A percentile compares a stretch with the other conserved stretches of the same genome.
Evolutionary conservation across 2,113 vertebrate species (phyloP).

Genomic region (Lagopus muta): DNA sequence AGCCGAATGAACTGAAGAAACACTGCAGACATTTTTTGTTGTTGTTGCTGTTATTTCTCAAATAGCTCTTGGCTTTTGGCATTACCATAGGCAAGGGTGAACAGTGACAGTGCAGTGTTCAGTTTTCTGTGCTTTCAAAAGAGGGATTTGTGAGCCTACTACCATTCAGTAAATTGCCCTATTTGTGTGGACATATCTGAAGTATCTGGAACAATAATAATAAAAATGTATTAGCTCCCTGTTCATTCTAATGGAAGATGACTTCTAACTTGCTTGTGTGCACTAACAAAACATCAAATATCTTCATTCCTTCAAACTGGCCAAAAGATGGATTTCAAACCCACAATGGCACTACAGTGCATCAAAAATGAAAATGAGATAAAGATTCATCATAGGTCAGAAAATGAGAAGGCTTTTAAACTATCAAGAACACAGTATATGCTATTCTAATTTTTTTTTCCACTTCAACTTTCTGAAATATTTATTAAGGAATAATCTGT

Average conservation of each 20-base stretch:
- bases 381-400: conserved; percentile 33
- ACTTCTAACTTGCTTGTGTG: conserved; percentile 40
- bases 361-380: conserved; percentile 21
- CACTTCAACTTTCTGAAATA: conserved; percentile 75
- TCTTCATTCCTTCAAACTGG: background rate
- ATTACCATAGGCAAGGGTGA: background rate
- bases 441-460: conserved; percentile 38
- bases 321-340: conserved; percentile 65
- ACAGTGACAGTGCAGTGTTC: background rate
- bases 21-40: background rate
- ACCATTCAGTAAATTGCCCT: background rate
- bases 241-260: background rate
- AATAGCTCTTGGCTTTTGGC: background rate
- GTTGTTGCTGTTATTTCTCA: background rate
- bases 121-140: background rate
- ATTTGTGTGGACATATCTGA: background rate
- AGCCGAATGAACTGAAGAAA: background rate
- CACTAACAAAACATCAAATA: background rate
- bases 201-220: conserved; percentile 1
- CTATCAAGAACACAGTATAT: conserved; percentile 23
- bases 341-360: conserved; percentile 59
- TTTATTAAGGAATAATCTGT: conserved; percentile 77
- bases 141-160: background rate
- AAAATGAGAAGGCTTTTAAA: conserved; percentile 61
- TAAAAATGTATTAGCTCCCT: background rate